Conservation (phyloP, 2,797 vertebrate genomes). For the Mycteria americana region DNA sequence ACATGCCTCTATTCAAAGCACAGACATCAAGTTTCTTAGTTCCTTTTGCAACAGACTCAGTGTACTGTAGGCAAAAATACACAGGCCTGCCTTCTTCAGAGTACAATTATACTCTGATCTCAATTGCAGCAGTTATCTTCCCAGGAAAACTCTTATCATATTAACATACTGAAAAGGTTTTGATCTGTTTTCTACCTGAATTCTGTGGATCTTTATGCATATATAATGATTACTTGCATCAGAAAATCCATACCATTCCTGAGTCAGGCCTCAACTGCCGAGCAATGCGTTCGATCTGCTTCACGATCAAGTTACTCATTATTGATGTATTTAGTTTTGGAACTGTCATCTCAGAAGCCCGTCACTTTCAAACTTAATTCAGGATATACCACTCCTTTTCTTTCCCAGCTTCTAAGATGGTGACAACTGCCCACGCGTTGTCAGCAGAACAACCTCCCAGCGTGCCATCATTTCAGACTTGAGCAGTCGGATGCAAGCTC, state of each 20-base stretch:
- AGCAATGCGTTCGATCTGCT: not conserved
- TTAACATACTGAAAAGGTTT: not conserved
- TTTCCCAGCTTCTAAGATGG: not conserved
- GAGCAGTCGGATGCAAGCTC: not conserved
- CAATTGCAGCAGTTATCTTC: not conserved
- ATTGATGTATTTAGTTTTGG: not conserved
- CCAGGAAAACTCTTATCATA: not conserved
- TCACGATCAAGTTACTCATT: not conserved
- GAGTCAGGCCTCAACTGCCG: not conserved
- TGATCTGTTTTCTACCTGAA: not conserved
- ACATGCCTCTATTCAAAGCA: not conserved
- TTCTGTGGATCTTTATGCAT: not conserved
- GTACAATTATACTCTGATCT: not conserved
- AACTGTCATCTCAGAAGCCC: not conserved
- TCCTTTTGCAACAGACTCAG: not conserved
- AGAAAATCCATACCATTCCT: not conserved
- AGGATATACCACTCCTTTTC: not conserved
- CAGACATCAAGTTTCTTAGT: not conserved
- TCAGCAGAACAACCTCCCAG: not conserved
- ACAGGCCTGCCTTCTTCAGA: not conserved
- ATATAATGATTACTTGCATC: not conserved
- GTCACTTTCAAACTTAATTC: not conserved
- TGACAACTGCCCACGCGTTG: accelerated
- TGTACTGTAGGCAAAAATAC: not conserved
- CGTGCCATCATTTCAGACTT: not conserved